Evolutionary conservation across 2,797 vertebrate genomes (phyloP).

Genomic region (Myioborus miniatus): DNA sequence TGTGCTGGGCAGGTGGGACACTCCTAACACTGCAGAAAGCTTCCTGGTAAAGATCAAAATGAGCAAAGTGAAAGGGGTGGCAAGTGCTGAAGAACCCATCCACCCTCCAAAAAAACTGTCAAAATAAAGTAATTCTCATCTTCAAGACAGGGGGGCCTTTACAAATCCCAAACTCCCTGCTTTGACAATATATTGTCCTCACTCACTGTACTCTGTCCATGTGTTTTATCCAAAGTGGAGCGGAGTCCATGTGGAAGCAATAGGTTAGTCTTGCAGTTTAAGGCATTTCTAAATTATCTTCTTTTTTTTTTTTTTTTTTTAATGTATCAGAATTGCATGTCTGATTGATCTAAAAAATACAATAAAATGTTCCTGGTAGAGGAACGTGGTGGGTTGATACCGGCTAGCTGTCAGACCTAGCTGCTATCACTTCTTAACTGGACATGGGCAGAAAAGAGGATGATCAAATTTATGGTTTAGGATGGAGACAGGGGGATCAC

Average conservation of each 20-base stretch:
- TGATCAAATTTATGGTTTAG: neutral
- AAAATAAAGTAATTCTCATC: neutral
- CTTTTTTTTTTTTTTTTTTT: too few relatives aligned
- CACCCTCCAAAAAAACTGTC: neutral
- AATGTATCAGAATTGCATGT: neutral
- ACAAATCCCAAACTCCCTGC: neutral
- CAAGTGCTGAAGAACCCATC: neutral
- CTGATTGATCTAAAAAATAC: neutral
- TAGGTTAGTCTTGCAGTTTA: neutral
- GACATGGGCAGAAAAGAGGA: neutral
- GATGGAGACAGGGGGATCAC: neutral
- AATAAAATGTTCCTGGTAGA: neutral
- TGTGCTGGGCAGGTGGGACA: neutral
- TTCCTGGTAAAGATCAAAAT: neutral
- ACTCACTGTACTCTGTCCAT: neutral
- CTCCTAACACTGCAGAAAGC: neutral
- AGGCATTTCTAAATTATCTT: neutral
- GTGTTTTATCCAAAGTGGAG: neutral
- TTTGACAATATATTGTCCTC: neutral
- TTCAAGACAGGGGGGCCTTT: neutral
- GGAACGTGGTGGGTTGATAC: neutral
- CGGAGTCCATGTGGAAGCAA: neutral
- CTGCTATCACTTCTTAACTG: neutral
- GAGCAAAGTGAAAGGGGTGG: neutral
- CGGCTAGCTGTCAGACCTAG: neutral